phyloP scores from a whole-genome alignment of 2,888 invertebrate genomes.

The Geophilus truncorum region DNA sequence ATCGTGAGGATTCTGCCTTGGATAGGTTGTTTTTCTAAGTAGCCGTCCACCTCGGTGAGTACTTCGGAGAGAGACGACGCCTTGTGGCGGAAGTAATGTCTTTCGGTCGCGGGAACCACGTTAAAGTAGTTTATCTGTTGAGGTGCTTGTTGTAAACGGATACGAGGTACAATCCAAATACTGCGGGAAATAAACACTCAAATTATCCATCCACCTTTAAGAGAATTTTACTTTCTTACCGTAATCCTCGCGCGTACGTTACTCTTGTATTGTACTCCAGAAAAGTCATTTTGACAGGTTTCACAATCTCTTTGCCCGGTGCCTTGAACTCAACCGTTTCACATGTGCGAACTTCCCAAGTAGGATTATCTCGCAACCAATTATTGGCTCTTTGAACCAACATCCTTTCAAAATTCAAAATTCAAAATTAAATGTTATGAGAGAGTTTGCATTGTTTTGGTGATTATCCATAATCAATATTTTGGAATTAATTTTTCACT shows the following conservation, averaged over 20 bases:
- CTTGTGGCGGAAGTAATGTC: slow-evolving; percentile 23
- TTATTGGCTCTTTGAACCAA: slow-evolving; percentile 30
- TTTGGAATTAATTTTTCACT: no score
- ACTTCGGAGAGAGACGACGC: slow-evolving; percentile 29
- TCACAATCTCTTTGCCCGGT: slow-evolving; percentile 19
- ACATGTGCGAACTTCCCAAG: slow-evolving; percentile 32
- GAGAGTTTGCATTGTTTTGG: neutral
- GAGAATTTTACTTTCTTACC: neutral
- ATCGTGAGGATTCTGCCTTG: slow-evolving; percentile 25
- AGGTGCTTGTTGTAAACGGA: neutral
- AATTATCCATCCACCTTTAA: neutral
- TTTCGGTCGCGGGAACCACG: slow-evolving; percentile 25
- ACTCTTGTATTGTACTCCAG: slow-evolving; percentile 30
- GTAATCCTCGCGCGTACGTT: slow-evolving; percentile 23
- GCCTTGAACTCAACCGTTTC: slow-evolving; percentile 31
- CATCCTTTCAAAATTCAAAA: neutral
- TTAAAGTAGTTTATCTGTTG: slow-evolving; percentile 31
- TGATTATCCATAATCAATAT: no score
- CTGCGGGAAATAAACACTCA: no score
- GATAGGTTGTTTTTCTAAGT: slow-evolving; percentile 20
- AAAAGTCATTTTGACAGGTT: slow-evolving; percentile 30
- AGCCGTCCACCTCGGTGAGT: slow-evolving; percentile 27
- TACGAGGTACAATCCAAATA: slow-evolving; percentile 28
- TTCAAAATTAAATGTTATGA: no score
- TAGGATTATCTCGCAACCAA: slow-evolving; percentile 31